phyloP scores from a whole-genome alignment of 2,888 invertebrate genomes.

The Drosophila hamatofila region DNA sequence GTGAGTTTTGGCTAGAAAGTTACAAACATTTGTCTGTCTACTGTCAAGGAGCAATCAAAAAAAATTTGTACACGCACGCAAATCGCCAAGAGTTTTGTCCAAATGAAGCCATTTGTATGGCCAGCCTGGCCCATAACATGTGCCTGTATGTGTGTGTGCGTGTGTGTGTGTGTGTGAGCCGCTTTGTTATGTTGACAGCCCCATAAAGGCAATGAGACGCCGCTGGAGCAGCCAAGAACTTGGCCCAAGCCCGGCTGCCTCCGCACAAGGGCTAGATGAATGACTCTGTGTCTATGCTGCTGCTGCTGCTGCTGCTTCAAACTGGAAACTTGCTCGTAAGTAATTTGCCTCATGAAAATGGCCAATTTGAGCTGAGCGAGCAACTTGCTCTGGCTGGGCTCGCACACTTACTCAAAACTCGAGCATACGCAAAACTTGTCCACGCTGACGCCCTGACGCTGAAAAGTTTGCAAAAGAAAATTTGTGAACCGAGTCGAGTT shows the following conservation, averaged over 20 bases:
- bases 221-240: conserved; percentile 20
- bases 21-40: conserved; percentile 41
- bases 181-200: conserved; percentile 60
- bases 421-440: conserved; percentile 8
- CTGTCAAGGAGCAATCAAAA: conserved; percentile 51
- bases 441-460: not conserved
- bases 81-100: conserved; percentile 52
- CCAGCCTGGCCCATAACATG: conserved; percentile 22
- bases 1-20: conserved; percentile 9
- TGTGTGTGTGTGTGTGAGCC: conserved; percentile 15
- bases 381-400: conserved; percentile 10
- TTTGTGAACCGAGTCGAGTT: conserved; percentile 7
- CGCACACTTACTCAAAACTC: not conserved
- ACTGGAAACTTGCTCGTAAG: conserved; percentile 54
- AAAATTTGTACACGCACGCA: conserved; percentile 72
- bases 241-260: not conserved
- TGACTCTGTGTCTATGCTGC: conserved; percentile 15
- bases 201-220: conserved; percentile 62
- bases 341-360: conserved; percentile 72
- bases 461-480: conserved; percentile 37
- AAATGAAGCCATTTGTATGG: conserved; percentile 78
- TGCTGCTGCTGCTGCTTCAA: conserved; percentile 26
- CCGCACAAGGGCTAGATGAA: not conserved
- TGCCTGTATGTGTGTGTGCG: not conserved
- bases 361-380: conserved; percentile 58